Evolutionary conservation across 2,797 vertebrate species (phyloP), one percentile per base, ranked within the genome.

Genomic region (Serranus cabrilla): DNA sequence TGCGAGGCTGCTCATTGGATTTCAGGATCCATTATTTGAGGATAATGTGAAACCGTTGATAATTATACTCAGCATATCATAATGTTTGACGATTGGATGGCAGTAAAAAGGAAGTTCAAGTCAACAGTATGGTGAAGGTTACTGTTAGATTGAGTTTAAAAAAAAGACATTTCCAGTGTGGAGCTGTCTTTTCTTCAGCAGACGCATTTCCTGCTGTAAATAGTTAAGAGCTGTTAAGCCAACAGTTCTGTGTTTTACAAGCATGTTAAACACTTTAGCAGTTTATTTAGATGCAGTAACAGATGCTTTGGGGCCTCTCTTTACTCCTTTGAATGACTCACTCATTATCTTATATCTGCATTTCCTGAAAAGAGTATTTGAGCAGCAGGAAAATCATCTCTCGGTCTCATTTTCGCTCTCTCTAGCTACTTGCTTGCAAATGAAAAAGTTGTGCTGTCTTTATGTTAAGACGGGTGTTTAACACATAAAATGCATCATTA

Each of bases 1-100:
- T 23, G 61, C 43, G 46, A 40, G 56, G 10, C 63, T 57, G 58
- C 51, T 49, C 34, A 34, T 12, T 58, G n/a, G 46, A 39, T 59
- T 52, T 45, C 54, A 21, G 17, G 20, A 58, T 17, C 57, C 49
- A 37, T 39, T 46, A 11, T 14, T 71, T 45, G 37, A n/a, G n/a
- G 25, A 57, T 9, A 45, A 43, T 45, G 46, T 43, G 62, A 50
- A 5, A 47, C 11, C 7, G 11, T 20, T 71, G 31, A 60, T 31
- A 49, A 54, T 60, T 49, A 31, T 5, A 54, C 9, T 17, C 3
- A 42, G 40, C 0, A 2, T 1, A 54, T 49, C 8, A 23, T 40
- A n/a, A 55, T 39, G 34, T 45, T 57, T 17, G 17, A 67, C 34
- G 43, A 56, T 27, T 2, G 49, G 12, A 16, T 7, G 46, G 52